Evolutionary conservation across 2,888 invertebrate species (phyloP).

Genomic region (Germaria angustata): DNA sequence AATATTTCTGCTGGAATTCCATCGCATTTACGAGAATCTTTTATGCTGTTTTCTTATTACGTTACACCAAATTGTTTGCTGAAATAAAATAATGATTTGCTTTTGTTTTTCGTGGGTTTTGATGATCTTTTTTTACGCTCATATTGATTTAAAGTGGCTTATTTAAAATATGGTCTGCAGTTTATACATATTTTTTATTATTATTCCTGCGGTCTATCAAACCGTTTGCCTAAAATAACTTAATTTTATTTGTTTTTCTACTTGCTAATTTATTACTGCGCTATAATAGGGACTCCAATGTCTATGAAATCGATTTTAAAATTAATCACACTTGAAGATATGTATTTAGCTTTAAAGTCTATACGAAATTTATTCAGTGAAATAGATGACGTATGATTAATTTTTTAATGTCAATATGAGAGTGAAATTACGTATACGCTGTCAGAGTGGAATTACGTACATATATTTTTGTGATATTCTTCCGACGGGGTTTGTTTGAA

Average conservation of each 20-base stretch:
- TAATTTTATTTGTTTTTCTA: constrained; percentile 25
- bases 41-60: background rate
- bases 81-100: constrained; percentile 15
- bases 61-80: background rate
- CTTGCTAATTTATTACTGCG: constrained; percentile 2
- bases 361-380: background rate
- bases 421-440: background rate
- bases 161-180: constrained; percentile 31
- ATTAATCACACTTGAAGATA: background rate
- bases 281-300: background rate
- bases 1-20: background rate
- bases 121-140: constrained; percentile 34
- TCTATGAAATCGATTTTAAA: background rate
- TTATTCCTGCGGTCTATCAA: constrained; percentile 26
- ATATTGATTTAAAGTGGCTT: constrained; percentile 49
- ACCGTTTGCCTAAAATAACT: constrained; percentile 14
- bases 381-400: background rate
- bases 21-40: constrained; percentile 17
- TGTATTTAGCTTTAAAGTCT: background rate
- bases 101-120: constrained; percentile 24
- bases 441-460: too few species aligned
- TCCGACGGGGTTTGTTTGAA: too few species aligned
- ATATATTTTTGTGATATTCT: too few species aligned
- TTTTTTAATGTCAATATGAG: background rate
- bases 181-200: constrained; percentile 46